Evolutionary conservation across 1,140 invertebrate species (phyloP).

Genomic region (Tetramorium simillimum): DNA sequence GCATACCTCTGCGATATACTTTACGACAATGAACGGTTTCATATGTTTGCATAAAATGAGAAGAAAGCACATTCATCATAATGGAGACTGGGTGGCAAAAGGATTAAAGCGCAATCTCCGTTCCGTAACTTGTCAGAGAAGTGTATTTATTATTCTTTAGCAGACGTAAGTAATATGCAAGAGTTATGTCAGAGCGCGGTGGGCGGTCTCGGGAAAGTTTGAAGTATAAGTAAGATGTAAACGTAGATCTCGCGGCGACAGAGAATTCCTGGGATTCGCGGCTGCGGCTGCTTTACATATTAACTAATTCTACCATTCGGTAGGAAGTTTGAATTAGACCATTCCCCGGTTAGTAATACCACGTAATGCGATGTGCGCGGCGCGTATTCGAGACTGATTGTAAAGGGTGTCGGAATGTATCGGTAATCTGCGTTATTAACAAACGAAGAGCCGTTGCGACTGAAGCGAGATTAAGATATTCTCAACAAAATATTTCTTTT

Average conservation of each 20-base stretch:
- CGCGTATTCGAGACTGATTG: conserved; percentile 60
- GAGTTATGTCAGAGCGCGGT: conserved; percentile 43
- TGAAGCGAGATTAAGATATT: not conserved
- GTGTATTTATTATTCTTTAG: conserved; percentile 53
- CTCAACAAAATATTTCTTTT: not conserved
- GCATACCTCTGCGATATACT: not conserved
- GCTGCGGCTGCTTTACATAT: conserved; percentile 68
- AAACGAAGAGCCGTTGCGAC: conserved; percentile 5
- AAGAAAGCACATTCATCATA: conserved; percentile 32
- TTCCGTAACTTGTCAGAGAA: conserved; percentile 24
- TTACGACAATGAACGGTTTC: not conserved
- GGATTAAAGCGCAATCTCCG: conserved; percentile 43
- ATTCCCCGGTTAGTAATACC: conserved; percentile 71
- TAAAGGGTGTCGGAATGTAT: conserved; percentile 61
- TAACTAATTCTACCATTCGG: conserved; percentile 70
- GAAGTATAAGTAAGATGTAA: conserved; percentile 58
- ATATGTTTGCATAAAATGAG: not conserved
- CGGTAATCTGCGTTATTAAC: conserved; percentile 58
- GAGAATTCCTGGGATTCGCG: conserved; percentile 62
- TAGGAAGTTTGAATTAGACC: conserved; percentile 72
- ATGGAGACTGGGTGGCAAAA: conserved; percentile 14
- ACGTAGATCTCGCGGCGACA: conserved; percentile 56
- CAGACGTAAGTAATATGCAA: conserved; percentile 43
- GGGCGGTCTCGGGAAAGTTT: conserved; percentile 34
- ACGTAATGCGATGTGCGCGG: conserved; percentile 60